Percentiles rank a stretch among this genome's conserved stretches.
These are phyloP conservation scores for Chironomus riparius DNA, from an alignment of 2,888 invertebrate species.

Conservation along the genomic window DNA sequence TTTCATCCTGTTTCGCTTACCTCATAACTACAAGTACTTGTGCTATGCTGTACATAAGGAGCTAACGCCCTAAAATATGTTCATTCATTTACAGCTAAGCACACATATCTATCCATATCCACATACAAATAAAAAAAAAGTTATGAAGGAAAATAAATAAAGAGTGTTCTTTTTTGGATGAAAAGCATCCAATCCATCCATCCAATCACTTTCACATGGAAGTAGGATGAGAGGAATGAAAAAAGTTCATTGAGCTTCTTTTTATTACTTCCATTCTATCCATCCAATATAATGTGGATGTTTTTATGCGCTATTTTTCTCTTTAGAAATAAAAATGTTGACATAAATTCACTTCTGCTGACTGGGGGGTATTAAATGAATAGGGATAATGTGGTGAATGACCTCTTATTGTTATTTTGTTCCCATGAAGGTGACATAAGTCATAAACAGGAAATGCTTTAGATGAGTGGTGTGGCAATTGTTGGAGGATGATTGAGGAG, in stretches of 20 bases:
- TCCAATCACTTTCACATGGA: constrained; percentile 23
- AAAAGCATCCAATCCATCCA: neutral
- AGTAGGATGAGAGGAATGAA: neutral
- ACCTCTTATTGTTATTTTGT: too few species aligned
- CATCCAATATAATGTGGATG: neutral
- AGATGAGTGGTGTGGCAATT: too few species aligned
- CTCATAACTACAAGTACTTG: neutral
- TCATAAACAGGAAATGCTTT: too few species aligned
- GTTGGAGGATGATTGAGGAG: too few species aligned
- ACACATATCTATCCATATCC: too few species aligned
- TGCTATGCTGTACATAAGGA: neutral
- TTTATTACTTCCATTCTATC: neutral
- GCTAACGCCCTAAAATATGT: constrained; percentile 15
- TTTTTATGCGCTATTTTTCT: too few species aligned
- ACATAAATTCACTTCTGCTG: too few species aligned
- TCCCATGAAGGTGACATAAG: too few species aligned
- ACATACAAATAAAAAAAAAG: neutral
- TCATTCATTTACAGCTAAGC: neutral
- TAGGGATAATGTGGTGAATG: too few species aligned
- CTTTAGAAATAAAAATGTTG: too few species aligned
- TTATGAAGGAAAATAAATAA: too few species aligned
- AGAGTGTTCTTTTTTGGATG: neutral
- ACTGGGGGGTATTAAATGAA: too few species aligned
- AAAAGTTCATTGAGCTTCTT: constrained; percentile 14
- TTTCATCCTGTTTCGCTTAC: neutral